A percentile compares a stretch with the other conserved stretches of the same genome.
Evolutionary conservation across 2,888 invertebrate genomes (phyloP).

Genomic region (Spodoptera exigua): DNA sequence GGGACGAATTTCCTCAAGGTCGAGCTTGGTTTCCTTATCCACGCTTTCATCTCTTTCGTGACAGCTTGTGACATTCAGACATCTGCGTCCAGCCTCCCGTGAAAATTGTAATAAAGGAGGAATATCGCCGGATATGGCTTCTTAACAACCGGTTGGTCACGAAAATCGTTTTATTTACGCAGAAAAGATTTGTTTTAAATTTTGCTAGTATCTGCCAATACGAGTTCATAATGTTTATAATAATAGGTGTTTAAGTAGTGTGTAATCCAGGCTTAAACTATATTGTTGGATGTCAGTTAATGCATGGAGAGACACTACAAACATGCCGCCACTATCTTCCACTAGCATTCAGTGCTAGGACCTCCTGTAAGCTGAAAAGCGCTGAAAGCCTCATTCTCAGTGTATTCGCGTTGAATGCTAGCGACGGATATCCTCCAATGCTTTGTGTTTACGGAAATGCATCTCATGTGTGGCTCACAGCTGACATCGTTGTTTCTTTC

Average conservation of each 20-base stretch:
- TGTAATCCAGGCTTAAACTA: conserved; percentile 20
- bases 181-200: neutral
- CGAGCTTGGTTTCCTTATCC: neutral
- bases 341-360: conserved; percentile 11
- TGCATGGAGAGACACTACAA: neutral
- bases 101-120: conserved; percentile 14
- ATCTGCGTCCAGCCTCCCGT: conserved; percentile 23
- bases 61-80: conserved; percentile 31
- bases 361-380: conserved; percentile 28
- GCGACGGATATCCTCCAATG: conserved; percentile 44
- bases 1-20: conserved; percentile 21
- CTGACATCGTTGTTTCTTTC: conserved; percentile 17
- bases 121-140: neutral
- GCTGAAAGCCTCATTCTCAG: conserved; percentile 19
- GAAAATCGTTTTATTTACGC: neutral
- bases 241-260: neutral
- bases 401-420: conserved; percentile 28
- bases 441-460: conserved; percentile 48
- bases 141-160: neutral
- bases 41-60: conserved; percentile 17
- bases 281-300: neutral
- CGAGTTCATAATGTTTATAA: neutral
- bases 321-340: conserved; percentile 4
- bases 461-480: conserved; percentile 35
- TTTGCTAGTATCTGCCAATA: too few species aligned